phyloP scores from a whole-genome alignment of 2,888 invertebrate species.

The Opisthograptis luteolata region DNA sequence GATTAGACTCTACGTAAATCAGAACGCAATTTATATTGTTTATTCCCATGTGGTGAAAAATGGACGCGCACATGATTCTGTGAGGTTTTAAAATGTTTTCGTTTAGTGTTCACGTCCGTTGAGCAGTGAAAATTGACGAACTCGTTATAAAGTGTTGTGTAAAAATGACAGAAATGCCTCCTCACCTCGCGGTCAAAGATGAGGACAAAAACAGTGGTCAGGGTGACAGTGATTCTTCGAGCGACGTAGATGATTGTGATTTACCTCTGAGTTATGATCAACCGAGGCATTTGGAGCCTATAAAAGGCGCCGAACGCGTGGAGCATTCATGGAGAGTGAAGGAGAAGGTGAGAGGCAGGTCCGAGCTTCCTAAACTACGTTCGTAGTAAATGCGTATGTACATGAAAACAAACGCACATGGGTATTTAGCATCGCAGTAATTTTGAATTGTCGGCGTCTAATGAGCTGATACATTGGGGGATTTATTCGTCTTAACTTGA shows the following conservation, averaged over 20 bases:
- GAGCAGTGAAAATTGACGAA: slow-evolving; percentile 51
- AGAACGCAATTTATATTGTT: slow-evolving; percentile 29
- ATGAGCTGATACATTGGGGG: too few relatives aligned
- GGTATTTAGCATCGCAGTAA: too few relatives aligned
- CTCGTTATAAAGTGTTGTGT: slow-evolving; percentile 60
- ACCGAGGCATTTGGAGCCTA: slow-evolving; percentile 83
- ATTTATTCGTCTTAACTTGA: too few relatives aligned
- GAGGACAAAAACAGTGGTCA: slow-evolving; percentile 73
- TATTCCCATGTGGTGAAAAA: slow-evolving; percentile 78
- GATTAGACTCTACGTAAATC: too few relatives aligned
- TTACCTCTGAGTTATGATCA: slow-evolving; percentile 89
- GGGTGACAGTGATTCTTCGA: slow-evolving; percentile 70
- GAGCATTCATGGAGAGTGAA: slow-evolving; percentile 97
- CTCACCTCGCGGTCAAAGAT: slow-evolving; percentile 76
- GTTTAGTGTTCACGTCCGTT: slow-evolving; percentile 53
- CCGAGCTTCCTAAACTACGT: slow-evolving; percentile 33
- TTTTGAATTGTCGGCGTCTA: too few relatives aligned
- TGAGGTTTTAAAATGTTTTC: slow-evolving; percentile 74
- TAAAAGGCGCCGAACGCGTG: slow-evolving; percentile 84
- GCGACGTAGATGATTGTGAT: slow-evolving; percentile 86
- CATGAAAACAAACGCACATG: slow-evolving; percentile 79
- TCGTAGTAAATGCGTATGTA: slow-evolving; percentile 55
- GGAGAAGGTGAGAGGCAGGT: slow-evolving; percentile 87
- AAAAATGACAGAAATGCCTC: slow-evolving; percentile 83
- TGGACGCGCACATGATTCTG: slow-evolving; percentile 79